phyloP scores from a whole-genome alignment of 2,888 invertebrate species.

The Podotricha telesiphe region DNA sequence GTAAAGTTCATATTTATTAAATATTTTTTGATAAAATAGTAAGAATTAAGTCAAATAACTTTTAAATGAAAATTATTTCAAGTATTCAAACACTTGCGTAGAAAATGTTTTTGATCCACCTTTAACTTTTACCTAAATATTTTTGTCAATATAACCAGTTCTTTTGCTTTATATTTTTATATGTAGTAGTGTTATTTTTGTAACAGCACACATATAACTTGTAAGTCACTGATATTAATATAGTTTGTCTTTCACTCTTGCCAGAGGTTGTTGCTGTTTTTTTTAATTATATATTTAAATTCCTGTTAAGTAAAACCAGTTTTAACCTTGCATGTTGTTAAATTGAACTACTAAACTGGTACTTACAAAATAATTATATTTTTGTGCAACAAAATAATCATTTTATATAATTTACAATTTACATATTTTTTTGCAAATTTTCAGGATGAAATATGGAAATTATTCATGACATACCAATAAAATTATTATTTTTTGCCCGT shows the following conservation, averaged over 20 bases:
- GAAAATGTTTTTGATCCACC: background rate
- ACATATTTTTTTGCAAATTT: conserved; percentile 19
- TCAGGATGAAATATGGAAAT: conserved; percentile 76
- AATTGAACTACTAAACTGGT: conserved; percentile 1
- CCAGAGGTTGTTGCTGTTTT: conserved; percentile 27
- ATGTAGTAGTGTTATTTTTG: conserved; percentile 10
- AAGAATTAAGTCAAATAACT: background rate
- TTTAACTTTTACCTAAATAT: conserved; percentile 2
- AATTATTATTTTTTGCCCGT: conserved; percentile 94
- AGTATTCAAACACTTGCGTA: background rate
- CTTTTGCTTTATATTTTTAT: background rate
- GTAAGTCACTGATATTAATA: background rate
- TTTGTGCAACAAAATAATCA: background rate
- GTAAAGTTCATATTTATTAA: background rate
- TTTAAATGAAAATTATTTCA: background rate
- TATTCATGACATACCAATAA: conserved; percentile 81
- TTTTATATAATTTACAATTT: background rate
- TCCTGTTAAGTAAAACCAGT: conserved; percentile 3
- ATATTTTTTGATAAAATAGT: background rate
- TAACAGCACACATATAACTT: background rate
- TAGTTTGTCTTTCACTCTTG: conserved; percentile 22
- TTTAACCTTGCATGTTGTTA: conserved; percentile 12
- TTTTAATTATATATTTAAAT: conserved; percentile 12
- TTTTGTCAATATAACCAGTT: conserved; percentile 13
- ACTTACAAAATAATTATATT: background rate